These are phyloP conservation scores for Hylyphantes graminicola DNA, from an alignment of 1,140 invertebrate species.

Conservation along the genomic window DNA sequence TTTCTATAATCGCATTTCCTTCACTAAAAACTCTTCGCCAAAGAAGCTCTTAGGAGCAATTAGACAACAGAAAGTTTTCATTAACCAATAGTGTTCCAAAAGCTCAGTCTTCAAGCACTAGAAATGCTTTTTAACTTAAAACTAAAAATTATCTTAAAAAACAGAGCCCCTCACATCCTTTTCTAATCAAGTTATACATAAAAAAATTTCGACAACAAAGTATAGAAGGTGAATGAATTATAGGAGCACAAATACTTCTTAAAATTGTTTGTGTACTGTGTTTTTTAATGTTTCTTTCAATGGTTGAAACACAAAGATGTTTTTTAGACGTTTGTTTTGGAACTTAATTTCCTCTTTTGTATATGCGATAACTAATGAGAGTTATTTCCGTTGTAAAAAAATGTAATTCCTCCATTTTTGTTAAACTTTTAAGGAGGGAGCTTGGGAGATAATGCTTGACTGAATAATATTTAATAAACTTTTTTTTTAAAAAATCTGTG, in stretches of 20 bases:
- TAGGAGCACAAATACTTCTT: conserved; percentile 11
- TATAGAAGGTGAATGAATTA: conserved; percentile 25
- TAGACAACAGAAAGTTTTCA: conserved; percentile 40
- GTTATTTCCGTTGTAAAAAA: background rate
- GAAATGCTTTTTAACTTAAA: conserved; percentile 36
- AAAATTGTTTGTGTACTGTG: background rate
- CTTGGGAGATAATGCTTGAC: no score
- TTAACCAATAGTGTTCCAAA: conserved; percentile 19
- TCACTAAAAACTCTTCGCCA: conserved; percentile 23
- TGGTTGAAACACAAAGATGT: background rate
- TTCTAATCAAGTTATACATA: conserved; percentile 20
- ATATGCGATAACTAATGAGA: conserved; percentile 9
- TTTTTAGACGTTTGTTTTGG: background rate
- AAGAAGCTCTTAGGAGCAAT: conserved; percentile 40
- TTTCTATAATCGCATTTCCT: conserved; percentile 14
- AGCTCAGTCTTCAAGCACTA: background rate
- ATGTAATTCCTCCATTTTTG: background rate
- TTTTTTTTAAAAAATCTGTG: no score
- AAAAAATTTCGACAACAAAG: background rate
- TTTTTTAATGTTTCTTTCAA: background rate
- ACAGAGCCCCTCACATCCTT: background rate
- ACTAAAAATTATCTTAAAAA: conserved; percentile 6
- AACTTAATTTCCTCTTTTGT: background rate
- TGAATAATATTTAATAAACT: no score
- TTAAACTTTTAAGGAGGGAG: no score